Conservation (phyloP, 2,888 invertebrate genomes). For the Pharmacophagus antenor region DNA sequence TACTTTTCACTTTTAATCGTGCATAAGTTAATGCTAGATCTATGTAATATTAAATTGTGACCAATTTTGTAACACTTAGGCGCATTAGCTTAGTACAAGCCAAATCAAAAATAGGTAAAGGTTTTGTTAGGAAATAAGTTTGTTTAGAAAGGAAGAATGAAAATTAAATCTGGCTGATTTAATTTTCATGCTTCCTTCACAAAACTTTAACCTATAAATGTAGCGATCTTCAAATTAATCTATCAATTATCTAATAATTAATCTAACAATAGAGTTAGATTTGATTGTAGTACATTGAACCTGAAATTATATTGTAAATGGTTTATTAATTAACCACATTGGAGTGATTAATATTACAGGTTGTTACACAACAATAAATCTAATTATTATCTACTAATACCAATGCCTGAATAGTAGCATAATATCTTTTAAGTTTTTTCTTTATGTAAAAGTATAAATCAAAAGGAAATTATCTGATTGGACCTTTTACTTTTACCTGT, state of each 20-base stretch:
- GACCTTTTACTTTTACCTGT: background rate
- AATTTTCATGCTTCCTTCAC: too few species aligned
- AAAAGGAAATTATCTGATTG: background rate
- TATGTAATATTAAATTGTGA: too few species aligned
- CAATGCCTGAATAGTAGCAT: background rate
- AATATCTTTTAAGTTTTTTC: background rate
- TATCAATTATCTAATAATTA: background rate
- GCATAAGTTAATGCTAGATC: too few species aligned
- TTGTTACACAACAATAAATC: background rate
- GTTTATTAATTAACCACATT: background rate
- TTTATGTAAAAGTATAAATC: background rate
- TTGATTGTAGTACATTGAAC: background rate
- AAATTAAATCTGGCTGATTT: too few species aligned
- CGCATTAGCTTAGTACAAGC: too few species aligned
- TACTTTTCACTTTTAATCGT: too few species aligned
- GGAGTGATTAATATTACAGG: background rate
- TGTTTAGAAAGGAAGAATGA: too few species aligned
- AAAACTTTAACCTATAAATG: too few species aligned
- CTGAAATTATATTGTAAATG: background rate
- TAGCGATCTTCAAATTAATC: too few species aligned
- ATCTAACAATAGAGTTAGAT: background rate
- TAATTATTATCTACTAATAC: background rate
- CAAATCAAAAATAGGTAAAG: too few species aligned
- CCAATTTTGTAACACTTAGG: too few species aligned
- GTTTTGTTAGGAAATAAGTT: too few species aligned